Percentiles rank a stretch among this genome's conserved stretches.
phyloP scores from a whole-genome alignment of 2,888 invertebrate genomes.

The Xestobium rufovillosum region DNA sequence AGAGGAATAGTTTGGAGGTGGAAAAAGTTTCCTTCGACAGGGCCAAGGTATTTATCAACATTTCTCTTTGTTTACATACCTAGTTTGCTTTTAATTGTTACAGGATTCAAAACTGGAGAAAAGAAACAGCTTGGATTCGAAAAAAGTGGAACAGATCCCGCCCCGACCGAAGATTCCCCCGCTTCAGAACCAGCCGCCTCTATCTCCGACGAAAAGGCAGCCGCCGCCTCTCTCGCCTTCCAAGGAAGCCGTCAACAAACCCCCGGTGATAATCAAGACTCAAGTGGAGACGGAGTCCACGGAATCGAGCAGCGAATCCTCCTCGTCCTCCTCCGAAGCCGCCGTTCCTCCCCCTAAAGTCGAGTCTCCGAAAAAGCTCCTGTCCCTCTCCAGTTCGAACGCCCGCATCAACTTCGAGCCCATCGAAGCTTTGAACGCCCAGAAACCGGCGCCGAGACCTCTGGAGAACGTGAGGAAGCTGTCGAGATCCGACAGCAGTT shows the following conservation, averaged over 20 bases:
- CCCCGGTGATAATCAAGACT: conserved; percentile 25
- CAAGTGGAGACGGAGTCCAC: conserved; percentile 6
- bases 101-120: too few species aligned
- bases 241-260: too few species aligned
- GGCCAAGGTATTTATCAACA: conserved; percentile 32
- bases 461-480: conserved; percentile 24
- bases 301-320: neutral
- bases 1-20: conserved; percentile 27
- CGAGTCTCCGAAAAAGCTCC: conserved; percentile 20
- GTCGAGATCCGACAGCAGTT: conserved; percentile 17
- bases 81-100: too few species aligned
- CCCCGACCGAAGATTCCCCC: too few species aligned
- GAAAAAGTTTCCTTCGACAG: conserved; percentile 33
- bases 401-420: conserved; percentile 26
- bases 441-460: conserved; percentile 28
- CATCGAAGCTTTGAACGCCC: conserved; percentile 28
- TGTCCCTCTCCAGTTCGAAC: conserved; percentile 16
- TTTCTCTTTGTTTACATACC: too few species aligned
- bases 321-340: neutral
- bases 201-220: too few species aligned
- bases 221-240: too few species aligned
- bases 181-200: too few species aligned
- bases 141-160: too few species aligned
- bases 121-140: neutral
- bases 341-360: neutral